Conservation (phyloP, 2,113 vertebrate species). For the Dryoscopus gambensis region DNA sequence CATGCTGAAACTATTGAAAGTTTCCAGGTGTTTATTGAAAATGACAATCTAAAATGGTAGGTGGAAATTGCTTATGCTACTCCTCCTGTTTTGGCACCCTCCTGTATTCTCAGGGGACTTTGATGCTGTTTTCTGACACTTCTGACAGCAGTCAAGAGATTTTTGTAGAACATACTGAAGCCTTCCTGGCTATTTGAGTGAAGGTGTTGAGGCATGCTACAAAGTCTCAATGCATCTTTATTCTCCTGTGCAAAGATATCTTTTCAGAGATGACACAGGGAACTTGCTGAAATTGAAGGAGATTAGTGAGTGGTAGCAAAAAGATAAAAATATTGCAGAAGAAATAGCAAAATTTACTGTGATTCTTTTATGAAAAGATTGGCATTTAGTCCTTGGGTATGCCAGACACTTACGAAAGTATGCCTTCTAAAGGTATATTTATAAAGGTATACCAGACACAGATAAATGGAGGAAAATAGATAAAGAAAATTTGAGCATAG, state of each 20-base stretch:
- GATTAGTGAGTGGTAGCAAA: not conserved
- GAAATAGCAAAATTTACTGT: not conserved
- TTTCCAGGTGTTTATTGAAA: not conserved
- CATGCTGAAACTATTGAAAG: not conserved
- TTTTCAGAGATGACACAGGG: not conserved
- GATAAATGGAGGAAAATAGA: not conserved
- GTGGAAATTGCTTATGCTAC: not conserved
- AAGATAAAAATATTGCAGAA: not conserved
- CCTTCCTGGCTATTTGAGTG: not conserved
- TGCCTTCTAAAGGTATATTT: not conserved
- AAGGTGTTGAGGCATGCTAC: not conserved
- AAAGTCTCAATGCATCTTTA: not conserved
- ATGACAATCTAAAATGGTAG: not conserved
- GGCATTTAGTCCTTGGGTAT: not conserved
- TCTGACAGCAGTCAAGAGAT: constrained; percentile 1
- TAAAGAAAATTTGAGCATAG: not conserved
- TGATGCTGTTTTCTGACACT: constrained; percentile 1
- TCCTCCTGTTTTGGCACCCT: not conserved
- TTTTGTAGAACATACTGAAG: not conserved
- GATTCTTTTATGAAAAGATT: not conserved
- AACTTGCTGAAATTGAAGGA: not conserved
- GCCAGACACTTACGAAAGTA: not conserved
- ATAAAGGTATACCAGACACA: not conserved
- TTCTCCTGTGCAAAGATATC: not conserved
- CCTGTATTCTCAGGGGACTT: not conserved